Percentiles rank a stretch among this genome's conserved stretches.
Conservation (phyloP, 2,888 invertebrate genomes). For the Acrobasis suavella region DNA sequence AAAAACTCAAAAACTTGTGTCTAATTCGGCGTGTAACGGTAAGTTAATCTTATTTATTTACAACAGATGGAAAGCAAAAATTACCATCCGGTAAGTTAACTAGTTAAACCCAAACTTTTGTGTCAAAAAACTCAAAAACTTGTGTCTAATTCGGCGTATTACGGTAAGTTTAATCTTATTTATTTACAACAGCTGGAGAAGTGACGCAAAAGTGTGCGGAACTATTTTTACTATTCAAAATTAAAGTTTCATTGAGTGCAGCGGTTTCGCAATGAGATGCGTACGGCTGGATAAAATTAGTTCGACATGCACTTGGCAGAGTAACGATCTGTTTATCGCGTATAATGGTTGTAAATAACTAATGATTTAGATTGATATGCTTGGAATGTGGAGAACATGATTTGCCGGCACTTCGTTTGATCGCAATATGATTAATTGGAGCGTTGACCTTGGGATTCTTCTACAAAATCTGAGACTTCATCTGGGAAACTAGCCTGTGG, state of each 20-base stretch:
- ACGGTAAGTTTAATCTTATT: constrained; percentile 20
- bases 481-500: too few relatives aligned
- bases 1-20: background rate
- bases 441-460: background rate
- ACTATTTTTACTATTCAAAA: constrained; percentile 19
- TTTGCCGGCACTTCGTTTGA: constrained; percentile 7
- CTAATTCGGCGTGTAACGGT: background rate
- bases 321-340: constrained; percentile 32
- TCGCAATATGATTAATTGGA: background rate
- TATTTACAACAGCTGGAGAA: constrained; percentile 26
- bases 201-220: constrained; percentile 23
- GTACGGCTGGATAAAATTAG: constrained; percentile 34
- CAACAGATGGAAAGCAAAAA: constrained; percentile 44
- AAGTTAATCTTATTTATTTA: constrained; percentile 20
- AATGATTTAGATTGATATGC: constrained; percentile 19
- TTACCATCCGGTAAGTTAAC: constrained; percentile 58
- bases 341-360: constrained; percentile 28
- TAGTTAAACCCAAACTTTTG: constrained; percentile 30
- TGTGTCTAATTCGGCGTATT: background rate
- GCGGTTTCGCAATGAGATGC: constrained; percentile 23
- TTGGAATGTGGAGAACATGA: background rate
- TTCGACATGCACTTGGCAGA: constrained; percentile 33
- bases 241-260: constrained; percentile 20
- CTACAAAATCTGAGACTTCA: background rate
- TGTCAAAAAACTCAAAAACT: constrained; percentile 1